A percentile compares a stretch with the other conserved stretches of the same genome.
Evolutionary conservation across 2,113 vertebrate species (phyloP).

Genomic region (Gallinago media): DNA sequence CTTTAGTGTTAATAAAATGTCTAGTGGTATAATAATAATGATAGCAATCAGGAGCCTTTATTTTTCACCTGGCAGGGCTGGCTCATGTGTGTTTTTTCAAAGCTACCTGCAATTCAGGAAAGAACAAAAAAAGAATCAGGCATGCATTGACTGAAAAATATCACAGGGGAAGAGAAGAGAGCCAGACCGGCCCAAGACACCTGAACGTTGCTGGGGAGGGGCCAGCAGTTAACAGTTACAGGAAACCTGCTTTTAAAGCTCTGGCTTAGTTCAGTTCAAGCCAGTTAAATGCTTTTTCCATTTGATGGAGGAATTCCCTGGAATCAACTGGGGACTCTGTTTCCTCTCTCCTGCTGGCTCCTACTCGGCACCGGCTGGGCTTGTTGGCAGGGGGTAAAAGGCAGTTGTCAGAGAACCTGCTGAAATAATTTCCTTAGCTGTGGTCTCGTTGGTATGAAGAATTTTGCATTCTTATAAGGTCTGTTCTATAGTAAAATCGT

Average conservation of each 20-base stretch:
- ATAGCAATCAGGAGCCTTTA: constrained; percentile 70
- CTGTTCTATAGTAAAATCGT: neutral
- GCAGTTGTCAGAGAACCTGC: neutral
- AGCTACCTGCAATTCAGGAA: constrained; percentile 66
- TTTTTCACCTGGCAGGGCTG: constrained; percentile 61
- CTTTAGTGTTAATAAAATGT: constrained; percentile 66
- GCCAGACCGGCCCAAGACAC: constrained; percentile 1
- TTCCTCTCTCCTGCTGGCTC: neutral
- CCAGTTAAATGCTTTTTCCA: neutral
- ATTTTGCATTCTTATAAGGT: neutral
- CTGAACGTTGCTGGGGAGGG: constrained; percentile 36
- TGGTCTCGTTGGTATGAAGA: neutral
- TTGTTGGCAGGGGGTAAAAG: neutral
- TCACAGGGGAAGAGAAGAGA: constrained; percentile 54
- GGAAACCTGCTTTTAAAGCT: neutral
- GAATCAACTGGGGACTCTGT: neutral
- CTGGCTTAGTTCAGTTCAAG: neutral
- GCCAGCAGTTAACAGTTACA: neutral
- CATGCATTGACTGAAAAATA: constrained; percentile 52
- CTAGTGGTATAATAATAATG: constrained; percentile 57
- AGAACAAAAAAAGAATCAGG: constrained; percentile 62
- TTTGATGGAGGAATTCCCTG: neutral
- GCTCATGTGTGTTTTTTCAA: constrained; percentile 60
- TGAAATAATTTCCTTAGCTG: neutral
- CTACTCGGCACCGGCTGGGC: neutral